Percentiles rank a stretch among this genome's conserved stretches.
phyloP scores from a whole-genome alignment of 1,140 invertebrate genomes.

The Orius insidiosus region DNA sequence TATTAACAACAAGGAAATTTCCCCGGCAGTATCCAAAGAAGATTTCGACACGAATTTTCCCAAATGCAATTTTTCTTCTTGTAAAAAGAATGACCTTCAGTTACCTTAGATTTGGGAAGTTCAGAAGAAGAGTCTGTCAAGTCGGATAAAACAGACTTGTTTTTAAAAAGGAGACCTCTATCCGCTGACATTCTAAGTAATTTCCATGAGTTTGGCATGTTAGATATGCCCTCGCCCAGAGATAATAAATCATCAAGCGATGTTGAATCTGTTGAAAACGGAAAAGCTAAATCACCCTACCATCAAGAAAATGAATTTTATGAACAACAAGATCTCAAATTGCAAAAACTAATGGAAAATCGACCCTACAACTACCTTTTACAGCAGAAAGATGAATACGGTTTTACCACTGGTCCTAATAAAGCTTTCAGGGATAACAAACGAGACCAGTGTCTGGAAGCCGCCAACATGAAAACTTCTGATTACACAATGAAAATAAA shows the following conservation, averaged over 20 bases:
- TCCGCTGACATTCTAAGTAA: constrained; percentile 39
- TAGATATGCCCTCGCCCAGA: constrained; percentile 29
- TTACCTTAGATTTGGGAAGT: constrained; percentile 14
- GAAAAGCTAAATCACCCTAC: constrained; percentile 10
- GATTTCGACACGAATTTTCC: not conserved
- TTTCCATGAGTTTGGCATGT: constrained; percentile 26
- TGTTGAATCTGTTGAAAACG: constrained; percentile 28
- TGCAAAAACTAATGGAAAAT: constrained; percentile 3
- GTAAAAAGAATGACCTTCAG: constrained; percentile 1
- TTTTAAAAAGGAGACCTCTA: constrained; percentile 47
- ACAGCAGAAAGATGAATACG: too few relatives aligned
- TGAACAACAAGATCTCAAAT: constrained; percentile 1
- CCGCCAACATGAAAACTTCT: too few relatives aligned
- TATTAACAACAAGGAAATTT: constrained; percentile 14
- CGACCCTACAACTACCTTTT: not conserved
- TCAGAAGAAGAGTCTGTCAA: constrained; percentile 22
- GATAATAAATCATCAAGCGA: constrained; percentile 43
- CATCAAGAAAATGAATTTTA: not conserved
- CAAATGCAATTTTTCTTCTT: not conserved
- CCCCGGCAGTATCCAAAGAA: constrained; percentile 5
- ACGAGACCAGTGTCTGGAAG: too few relatives aligned
- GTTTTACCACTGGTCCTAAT: too few relatives aligned
- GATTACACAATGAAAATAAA: too few relatives aligned
- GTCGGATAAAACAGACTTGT: constrained; percentile 23
- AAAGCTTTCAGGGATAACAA: too few relatives aligned